These are phyloP conservation scores for Perccottus glenii DNA, from an alignment of 2,113 vertebrate species.

Conservation along the genomic window DNA sequence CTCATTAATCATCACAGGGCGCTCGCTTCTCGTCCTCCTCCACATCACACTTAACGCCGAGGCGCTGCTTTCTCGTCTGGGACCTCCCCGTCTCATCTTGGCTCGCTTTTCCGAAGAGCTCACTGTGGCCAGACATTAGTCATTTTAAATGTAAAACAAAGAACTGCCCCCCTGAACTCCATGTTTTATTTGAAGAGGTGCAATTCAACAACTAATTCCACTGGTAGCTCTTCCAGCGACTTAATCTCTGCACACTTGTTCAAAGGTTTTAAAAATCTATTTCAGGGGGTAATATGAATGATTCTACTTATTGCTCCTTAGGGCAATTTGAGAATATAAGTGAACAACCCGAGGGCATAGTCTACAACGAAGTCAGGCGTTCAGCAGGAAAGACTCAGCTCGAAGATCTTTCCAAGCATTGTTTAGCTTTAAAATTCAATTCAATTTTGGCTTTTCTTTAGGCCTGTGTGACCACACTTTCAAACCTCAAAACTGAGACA, in stretches of 20 bases:
- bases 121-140: background rate
- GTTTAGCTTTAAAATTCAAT: background rate
- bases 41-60: constrained; percentile 23
- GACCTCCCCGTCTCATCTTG: constrained; percentile 10
- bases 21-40: constrained; percentile 17
- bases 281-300: constrained; percentile 19
- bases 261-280: background rate
- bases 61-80: background rate
- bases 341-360: constrained; percentile 36
- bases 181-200: constrained; percentile 2
- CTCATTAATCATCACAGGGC: constrained; percentile 49
- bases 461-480: no score
- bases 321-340: constrained; percentile 43
- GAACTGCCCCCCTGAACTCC: background rate
- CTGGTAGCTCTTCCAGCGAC: background rate
- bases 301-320: constrained; percentile 33
- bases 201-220: background rate
- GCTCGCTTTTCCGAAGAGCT: background rate
- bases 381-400: background rate
- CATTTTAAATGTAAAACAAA: constrained; percentile 15
- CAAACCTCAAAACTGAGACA: no score
- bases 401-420: background rate
- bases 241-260: background rate
- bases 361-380: constrained; percentile 1
- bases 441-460: no score